Percentiles rank a stretch among this genome's conserved stretches.
phyloP scores from a whole-genome alignment of 2,113 vertebrate genomes.

The Shinisaurus crocodilurus region DNA sequence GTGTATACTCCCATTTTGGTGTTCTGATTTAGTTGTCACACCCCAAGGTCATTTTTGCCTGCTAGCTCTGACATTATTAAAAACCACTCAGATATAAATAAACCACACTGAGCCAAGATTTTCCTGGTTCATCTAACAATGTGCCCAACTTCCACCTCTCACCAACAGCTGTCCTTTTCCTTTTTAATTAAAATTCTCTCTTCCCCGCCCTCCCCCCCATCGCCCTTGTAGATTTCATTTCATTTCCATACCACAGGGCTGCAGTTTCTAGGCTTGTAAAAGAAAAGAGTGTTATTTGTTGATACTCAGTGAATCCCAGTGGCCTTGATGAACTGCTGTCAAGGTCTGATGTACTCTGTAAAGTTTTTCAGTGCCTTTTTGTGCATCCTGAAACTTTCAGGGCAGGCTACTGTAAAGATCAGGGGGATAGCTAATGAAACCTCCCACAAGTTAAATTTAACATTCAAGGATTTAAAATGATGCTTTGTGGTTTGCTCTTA shows the following conservation, averaged over 20 bases:
- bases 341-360: not conserved
- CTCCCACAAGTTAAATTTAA: not conserved
- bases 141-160: slow-evolving; percentile 45
- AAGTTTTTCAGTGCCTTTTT: slow-evolving; percentile 26
- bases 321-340: slow-evolving; percentile 7
- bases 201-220: not conserved
- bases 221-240: not conserved
- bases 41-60: not conserved
- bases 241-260: slow-evolving; percentile 12
- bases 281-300: slow-evolving; percentile 1
- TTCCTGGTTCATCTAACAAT: slow-evolving; percentile 34
- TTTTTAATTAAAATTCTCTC: slow-evolving; percentile 48
- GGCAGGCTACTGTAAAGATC: not conserved
- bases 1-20: not conserved
- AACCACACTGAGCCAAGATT: slow-evolving; percentile 2
- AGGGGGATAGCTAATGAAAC: not conserved
- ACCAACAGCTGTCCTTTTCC: slow-evolving; percentile 31
- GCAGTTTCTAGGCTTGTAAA: slow-evolving; percentile 28
- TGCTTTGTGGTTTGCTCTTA: slow-evolving; percentile 35
- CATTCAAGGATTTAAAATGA: slow-evolving; percentile 38
- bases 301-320: not conserved
- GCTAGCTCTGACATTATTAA: slow-evolving; percentile 46
- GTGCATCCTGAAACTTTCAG: slow-evolving; percentile 35
- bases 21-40: not conserved
- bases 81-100: slow-evolving; percentile 49